Conservation (phyloP, 1,140 invertebrate genomes). For the Drosophila quadrilineata region DNA sequence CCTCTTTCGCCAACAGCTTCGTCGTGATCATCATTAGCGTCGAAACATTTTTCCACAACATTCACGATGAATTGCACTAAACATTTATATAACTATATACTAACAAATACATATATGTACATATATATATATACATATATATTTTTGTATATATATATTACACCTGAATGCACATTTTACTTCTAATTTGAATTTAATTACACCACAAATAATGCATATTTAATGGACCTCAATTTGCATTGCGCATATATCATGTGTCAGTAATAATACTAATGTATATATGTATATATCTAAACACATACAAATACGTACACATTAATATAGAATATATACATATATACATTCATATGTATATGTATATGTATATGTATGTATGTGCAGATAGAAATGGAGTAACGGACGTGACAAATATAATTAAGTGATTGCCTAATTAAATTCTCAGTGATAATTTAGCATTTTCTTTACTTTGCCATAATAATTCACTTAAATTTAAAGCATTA, state of each 20-base stretch:
- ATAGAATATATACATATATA: too few relatives aligned
- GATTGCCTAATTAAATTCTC: too few relatives aligned
- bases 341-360: too few relatives aligned
- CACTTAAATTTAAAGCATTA: too few relatives aligned
- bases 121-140: constrained; percentile 12
- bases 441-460: too few relatives aligned
- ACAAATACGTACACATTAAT: too few relatives aligned
- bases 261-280: neutral
- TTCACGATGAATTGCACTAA: constrained; percentile 1
- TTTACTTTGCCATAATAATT: too few relatives aligned
- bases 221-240: constrained; percentile 24
- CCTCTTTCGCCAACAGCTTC: constrained; percentile 8
- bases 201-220: constrained; percentile 45
- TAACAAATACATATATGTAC: too few relatives aligned
- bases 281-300: too few relatives aligned
- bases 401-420: too few relatives aligned
- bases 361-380: too few relatives aligned
- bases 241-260: neutral
- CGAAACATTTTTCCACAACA: constrained; percentile 26
- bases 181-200: constrained; percentile 46
- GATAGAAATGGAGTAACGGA: too few relatives aligned
- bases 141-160: constrained; percentile 12
- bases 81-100: neutral
- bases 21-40: constrained; percentile 50
- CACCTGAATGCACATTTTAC: constrained; percentile 24